Evolutionary conservation across 2,113 vertebrate species (phyloP), one percentile per base, ranked within the genome.

Genomic region (Odocoileus virginianus): DNA sequence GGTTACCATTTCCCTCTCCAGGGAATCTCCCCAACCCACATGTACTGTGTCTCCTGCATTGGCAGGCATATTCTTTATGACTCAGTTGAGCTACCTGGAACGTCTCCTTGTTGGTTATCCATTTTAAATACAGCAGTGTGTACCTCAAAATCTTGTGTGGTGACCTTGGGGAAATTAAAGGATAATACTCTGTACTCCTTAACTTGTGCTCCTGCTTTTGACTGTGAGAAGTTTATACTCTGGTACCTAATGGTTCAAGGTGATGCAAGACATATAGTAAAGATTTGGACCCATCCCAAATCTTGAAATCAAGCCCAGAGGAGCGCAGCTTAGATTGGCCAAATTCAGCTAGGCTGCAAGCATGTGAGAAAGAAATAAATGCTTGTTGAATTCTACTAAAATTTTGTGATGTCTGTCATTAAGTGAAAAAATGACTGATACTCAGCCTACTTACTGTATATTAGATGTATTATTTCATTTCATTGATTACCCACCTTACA

Each of bases 401-500:
- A 85, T 89, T 50, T 71, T 89, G n/a, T 64, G 64, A 74, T 55
- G 45, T 58, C 52, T 79, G 11, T 84, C 47, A 60, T 33, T 90
- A 17, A 55, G 3, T 16, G 43, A 74, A 40, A 78, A 88, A 79
- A 23, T 47, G 54, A 61, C 25, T 52, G 15, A 28, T 89, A n/a
- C 3, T 30, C 0, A 83, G n/a, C 27, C 45, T 90, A 19, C n/a
- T 79, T 92, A 13, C 15, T 17, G 23, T 52, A 50, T 28, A 33
- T 3, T 30, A 86, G 16, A 7, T 0, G 23, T 52, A 28, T 89
- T 91, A 87, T 58, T 79, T 87, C 9, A 85, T 92, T 91, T 94
- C 2, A 27, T 93, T 85, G 71, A 43, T 47, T 61, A 30, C 17
- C 12, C n/a, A 71, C 19, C 9, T 71, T 71, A 40, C 67, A 40